Base-by-base conservation (phyloP, 30 jellyfish, hydroid and myxozoan genomes). In the Cassiopea xamachana region DNA sequence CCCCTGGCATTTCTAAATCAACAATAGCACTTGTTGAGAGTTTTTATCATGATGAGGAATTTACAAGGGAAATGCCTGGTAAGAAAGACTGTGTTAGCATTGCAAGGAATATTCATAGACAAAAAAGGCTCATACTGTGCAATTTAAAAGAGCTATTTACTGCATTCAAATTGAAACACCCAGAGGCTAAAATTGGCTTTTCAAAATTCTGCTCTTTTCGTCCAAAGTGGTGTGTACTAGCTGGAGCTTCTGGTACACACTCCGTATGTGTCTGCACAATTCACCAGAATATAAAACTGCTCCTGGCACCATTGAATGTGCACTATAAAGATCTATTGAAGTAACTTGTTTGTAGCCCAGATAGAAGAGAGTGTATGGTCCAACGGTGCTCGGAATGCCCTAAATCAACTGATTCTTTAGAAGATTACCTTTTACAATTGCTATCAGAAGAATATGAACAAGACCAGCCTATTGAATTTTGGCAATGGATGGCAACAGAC, bases 171-270 rank as follows among this genome's bases (percentile, higher is more conserved):
- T 46, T 16, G 61, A 60, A 62, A 50, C 51, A 69, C 84, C 94
- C 96, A 19, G 84, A 90, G 16, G 45, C 17, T 7, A 80, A 60
- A 73, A 72, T 94, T 10, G 96, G 97, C 59, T 90, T 94, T 67
- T 94, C 97, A 27, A 94, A 70, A 82, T 94, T 94, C 79, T 75
- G 89, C 59, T 72, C 45, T 43, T 70, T 94, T 87, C 27, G 98
- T 80, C 98, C 98, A 70, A 94, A 90, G 76, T 86, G 94, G 87
- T 84, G 96, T 76, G 62, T 90, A 19, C 16, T 81, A 19, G 98
- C 92, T 72, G 98, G 98, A 15, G 80, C 87, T 58, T 79, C 95
- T 49, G 97, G 96, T 44, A 86, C 98, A 6, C 98, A 94, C 87
- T 84, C 94, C 3, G 98, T 94, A 13, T 93, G 97, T 27, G 39